Evolutionary conservation across 2,113 vertebrate species (phyloP), one percentile per base, ranked within the genome.

Genomic region (Aphyosemion australe): DNA sequence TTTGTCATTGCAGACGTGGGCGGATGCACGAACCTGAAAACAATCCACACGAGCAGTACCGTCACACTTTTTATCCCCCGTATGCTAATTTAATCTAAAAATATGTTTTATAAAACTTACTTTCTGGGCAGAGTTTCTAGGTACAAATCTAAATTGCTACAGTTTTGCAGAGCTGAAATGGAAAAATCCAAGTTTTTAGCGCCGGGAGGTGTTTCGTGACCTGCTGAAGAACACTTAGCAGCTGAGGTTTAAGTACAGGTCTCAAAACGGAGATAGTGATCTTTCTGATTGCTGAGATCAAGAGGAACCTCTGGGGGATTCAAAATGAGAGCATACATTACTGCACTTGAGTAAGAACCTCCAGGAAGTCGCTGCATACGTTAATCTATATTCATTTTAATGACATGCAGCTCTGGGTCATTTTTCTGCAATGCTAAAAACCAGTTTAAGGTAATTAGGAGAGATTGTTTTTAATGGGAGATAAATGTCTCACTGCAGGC

Each of bases 401-500:
- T 65, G 76, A 59, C 26, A 6, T 56, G 76, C 74, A 57, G 78
- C 69, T 64, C 42, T 0, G 53, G 71, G 65, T 77, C 69, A 78
- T 80, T 71, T 45, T 63, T 70, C 61, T 65, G 41, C 50, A 50
- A 54, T 21, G 43, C 52, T 61, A 61, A 75, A 84, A 75, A 68
- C 20, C 84, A 66, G 70, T 84, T 84, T 69, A 61, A 72, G 59
- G 73, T 72, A 72, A 87, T 88, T 85, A 79, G 71, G 53, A 46
- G 65, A 80, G 76, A 84, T 86, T 79, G 79, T 84, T 82, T 84
- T 79, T 72, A 80, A 77, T 80, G 80, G 72, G 71, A 72, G 82
- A 79, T 55, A 63, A 83, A 88, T 76, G 76, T 34, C 75, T 80
- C 67, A 79, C 83, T 80, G 56, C 72, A 76, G 85, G 80, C 83